Evolutionary conservation across 1,140 invertebrate species (phyloP).

Genomic region (Phymorhynchus buccinoides): DNA sequence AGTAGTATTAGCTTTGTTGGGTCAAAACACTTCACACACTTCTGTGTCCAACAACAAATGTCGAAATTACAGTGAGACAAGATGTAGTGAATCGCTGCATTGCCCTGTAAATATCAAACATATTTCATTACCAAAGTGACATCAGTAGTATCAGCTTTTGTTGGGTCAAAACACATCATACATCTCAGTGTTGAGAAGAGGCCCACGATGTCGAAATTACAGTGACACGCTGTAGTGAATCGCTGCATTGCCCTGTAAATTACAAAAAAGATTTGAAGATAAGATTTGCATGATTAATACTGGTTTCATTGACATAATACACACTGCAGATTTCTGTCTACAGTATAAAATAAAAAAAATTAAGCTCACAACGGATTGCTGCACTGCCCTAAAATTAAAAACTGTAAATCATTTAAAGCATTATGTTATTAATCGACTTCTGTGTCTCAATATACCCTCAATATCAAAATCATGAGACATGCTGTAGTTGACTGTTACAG

Average conservation of each 20-base stretch:
- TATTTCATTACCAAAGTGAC: not conserved
- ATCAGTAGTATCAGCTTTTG: too few species aligned
- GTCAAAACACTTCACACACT: constrained; percentile 89
- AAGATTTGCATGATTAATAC: too few species aligned
- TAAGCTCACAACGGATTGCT: constrained; percentile 94
- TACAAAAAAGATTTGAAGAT: too few species aligned
- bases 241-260: constrained; percentile 87
- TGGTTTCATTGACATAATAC: constrained; percentile 90
- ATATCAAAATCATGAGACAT: too few species aligned
- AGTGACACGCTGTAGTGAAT: constrained; percentile 97
- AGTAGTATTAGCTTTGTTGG: constrained; percentile 94
- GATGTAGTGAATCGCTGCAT: constrained; percentile 95
- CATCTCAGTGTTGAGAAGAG: constrained; percentile 91
- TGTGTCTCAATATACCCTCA: too few species aligned
- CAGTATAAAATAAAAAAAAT: constrained; percentile 93
- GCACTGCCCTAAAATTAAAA: constrained; percentile 85
- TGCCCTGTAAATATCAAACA: constrained; percentile 79
- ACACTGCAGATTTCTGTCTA: constrained; percentile 94
- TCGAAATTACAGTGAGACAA: constrained; percentile 95
- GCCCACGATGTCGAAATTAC: constrained; percentile 93
- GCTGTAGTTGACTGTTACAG: too few species aligned
- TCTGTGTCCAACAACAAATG: constrained; percentile 93
- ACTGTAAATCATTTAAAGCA: not conserved
- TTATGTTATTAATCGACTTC: too few species aligned
- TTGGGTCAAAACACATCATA: constrained; percentile 91